Evolutionary conservation across 2,113 vertebrate genomes (phyloP).

Genomic region (Pseudorasbora parva): DNA sequence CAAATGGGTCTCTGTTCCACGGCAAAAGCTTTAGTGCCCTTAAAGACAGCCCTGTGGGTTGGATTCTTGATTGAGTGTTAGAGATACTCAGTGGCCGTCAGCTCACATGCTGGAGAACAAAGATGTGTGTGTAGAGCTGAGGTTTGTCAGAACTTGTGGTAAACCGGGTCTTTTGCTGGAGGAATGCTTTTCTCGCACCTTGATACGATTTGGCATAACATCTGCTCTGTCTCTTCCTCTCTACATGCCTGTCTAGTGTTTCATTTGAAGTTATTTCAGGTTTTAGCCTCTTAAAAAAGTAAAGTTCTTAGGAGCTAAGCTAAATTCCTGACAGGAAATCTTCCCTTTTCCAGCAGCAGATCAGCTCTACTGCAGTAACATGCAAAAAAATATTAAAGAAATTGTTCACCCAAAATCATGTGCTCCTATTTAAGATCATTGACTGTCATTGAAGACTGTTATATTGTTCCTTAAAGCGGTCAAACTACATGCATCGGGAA

Average conservation of each 20-base stretch:
- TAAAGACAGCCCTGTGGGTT: neutral
- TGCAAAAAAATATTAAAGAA: neutral
- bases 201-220: constrained; percentile 28
- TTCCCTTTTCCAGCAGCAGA: neutral
- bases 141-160: neutral
- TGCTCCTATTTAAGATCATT: neutral
- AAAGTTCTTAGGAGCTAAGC: neutral
- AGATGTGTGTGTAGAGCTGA: neutral
- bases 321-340: constrained; percentile 3
- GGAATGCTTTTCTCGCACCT: neutral
- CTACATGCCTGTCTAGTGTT: constrained; percentile 1
- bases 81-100: neutral
- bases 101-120: neutral
- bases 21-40: neutral
- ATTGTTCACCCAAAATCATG: neutral
- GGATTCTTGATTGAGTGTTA: neutral
- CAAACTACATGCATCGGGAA: constrained; percentile 89
- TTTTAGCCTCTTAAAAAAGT: constrained; percentile 8
- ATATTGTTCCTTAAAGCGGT: constrained; percentile 78
- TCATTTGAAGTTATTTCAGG: constrained; percentile 13
- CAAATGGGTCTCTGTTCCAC: neutral
- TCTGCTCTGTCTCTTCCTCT: constrained; percentile 24
- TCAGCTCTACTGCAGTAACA: neutral
- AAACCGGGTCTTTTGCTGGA: neutral
- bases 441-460: neutral